phyloP scores from a whole-genome alignment of 2,797 vertebrate species.

The Pachyuromys duprasi region DNA sequence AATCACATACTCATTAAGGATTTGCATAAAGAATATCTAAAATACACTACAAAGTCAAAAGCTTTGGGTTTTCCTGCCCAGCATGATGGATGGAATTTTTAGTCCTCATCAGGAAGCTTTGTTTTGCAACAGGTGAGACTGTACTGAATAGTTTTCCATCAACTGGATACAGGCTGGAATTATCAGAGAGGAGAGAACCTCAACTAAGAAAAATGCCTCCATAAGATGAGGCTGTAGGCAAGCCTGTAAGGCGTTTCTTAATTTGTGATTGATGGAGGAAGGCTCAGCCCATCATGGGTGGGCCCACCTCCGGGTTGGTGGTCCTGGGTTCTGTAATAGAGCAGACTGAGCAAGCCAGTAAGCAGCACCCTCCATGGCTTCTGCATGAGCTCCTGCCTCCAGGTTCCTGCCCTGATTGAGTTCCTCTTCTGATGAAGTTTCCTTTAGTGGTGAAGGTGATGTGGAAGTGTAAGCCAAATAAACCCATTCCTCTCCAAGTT shows the following conservation, averaged over 20 bases:
- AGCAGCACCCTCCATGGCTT: neutral
- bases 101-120: neutral
- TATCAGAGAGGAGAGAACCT: no score
- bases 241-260: neutral
- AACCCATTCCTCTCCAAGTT: neutral
- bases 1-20: neutral
- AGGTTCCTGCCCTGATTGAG: neutral
- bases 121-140: no score
- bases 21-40: no score
- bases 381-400: neutral
- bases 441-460: neutral
- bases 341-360: neutral
- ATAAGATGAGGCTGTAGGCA: neutral
- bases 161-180: neutral
- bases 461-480: neutral
- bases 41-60: neutral
- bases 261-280: neutral
- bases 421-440: neutral
- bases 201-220: neutral
- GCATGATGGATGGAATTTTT: neutral
- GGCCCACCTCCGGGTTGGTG: neutral
- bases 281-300: neutral
- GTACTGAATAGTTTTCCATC: neutral
- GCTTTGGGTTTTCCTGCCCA: no score
- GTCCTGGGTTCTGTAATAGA: neutral